Evolutionary conservation across 2,797 vertebrate species (phyloP).

Genomic region (Melopsittacus undulatus): DNA sequence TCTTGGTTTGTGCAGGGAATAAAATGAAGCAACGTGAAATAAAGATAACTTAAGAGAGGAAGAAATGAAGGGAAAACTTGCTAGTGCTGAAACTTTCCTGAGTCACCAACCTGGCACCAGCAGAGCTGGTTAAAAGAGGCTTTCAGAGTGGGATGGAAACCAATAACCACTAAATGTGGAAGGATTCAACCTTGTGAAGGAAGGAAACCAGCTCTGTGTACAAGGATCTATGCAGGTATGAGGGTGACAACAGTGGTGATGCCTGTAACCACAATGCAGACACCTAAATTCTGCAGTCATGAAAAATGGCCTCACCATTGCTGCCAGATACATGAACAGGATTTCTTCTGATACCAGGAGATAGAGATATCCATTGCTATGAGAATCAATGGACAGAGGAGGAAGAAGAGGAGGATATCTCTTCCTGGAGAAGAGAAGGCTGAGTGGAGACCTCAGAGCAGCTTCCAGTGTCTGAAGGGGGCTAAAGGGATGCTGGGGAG

Average conservation of each 20-base stretch:
- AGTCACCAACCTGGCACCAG: neutral
- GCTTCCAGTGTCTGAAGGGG: no score
- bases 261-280: neutral
- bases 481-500: no score
- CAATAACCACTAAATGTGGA: neutral
- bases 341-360: neutral
- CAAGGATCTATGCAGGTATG: neutral
- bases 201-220: neutral
- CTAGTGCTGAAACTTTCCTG: neutral
- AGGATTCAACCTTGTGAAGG: neutral
- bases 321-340: neutral
- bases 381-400: neutral
- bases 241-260: neutral
- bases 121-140: no score
- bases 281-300: neutral
- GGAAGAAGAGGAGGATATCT: no score
- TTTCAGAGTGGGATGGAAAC: neutral
- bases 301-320: neutral
- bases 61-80: neutral
- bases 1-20: neutral
- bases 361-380: neutral
- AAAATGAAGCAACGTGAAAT: accelerated
- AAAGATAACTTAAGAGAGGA: neutral
- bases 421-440: no score
- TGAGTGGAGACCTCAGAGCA: no score